phyloP scores from a whole-genome alignment of 2,888 invertebrate species.

The Microctonus brassicae region DNA sequence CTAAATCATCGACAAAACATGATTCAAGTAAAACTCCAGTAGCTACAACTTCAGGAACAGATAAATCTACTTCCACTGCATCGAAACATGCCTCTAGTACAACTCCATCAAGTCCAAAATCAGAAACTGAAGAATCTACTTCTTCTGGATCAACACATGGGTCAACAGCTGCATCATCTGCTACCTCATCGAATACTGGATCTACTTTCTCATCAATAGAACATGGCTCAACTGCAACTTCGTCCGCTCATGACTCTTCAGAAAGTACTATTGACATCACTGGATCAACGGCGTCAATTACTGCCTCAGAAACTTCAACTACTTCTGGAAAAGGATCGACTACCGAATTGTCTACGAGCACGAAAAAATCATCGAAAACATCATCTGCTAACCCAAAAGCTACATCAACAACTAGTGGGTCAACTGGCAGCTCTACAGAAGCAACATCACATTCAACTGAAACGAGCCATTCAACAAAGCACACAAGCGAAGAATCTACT shows the following conservation, averaged over 20 bases:
- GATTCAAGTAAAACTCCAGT: too few species aligned
- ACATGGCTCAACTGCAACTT: background rate
- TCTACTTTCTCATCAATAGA: background rate
- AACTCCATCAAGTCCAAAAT: background rate
- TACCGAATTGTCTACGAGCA: background rate
- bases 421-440: background rate
- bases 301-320: background rate
- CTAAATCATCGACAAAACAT: too few species aligned
- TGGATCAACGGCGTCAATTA: background rate
- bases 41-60: too few species aligned
- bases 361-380: background rate
- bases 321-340: background rate
- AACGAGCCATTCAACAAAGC: background rate
- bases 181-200: background rate
- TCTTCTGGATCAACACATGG: background rate
- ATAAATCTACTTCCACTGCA: background rate
- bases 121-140: background rate
- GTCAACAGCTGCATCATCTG: background rate
- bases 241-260: background rate
- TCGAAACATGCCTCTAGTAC: slow-evolving; percentile 12
- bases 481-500: background rate
- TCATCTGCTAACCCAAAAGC: background rate
- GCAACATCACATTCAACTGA: background rate
- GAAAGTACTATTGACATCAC: background rate
- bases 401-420: background rate